Base-by-base conservation (phyloP, 1,140 invertebrate species). In the Nephila pilipes region DNA sequence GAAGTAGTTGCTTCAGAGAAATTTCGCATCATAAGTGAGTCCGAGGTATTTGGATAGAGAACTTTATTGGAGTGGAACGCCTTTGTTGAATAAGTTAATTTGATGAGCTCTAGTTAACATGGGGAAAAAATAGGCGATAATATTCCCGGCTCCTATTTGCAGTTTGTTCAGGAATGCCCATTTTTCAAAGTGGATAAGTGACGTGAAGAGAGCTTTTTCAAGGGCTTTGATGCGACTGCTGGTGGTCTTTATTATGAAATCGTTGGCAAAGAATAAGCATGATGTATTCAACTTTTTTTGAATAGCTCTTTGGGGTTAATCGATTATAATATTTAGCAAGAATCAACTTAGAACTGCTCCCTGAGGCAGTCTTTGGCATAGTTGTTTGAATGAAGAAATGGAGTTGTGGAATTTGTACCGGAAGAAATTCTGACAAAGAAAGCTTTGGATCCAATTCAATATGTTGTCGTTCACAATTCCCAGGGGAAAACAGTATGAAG, bases 241-340 rank as follows among this genome's bases (percentile, higher is more conserved):
- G 18, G 83, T 85, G 25, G 46, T 0, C 83, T 46, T 55, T 4
- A 85, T 57, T 18, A 85, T 29, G 25, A 85, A 0, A n/a, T 85
- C 83, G 32, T 85, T 1, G 83, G 83, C 83, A 58, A 55, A 85
- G 38, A 85, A 85, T 22, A 57, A 57, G n/a, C 2, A 85, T 55
- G 38, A 25, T n/a, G n/a, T n/a, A 16, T 25, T 16, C 18, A 29
- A 29, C 14, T 14, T 5, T 1, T 54, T 57, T 54, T n/a, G n/a
- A 55, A 85, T 85, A 29, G 38, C 38, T 10, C 5, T 2, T 1
- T 55, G 6, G 25, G 55, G 83, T 38, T 55, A 38, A 55, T 55
- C 16, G 16, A 85, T 57, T 46, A 85, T 85, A n/a, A 85, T 85
- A 32, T 85, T 85, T 18, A 85, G 55, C 6, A 85, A 1, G 29